Evolutionary conservation across 2,888 invertebrate genomes (phyloP).

Genomic region (Abscondita cerata): DNA sequence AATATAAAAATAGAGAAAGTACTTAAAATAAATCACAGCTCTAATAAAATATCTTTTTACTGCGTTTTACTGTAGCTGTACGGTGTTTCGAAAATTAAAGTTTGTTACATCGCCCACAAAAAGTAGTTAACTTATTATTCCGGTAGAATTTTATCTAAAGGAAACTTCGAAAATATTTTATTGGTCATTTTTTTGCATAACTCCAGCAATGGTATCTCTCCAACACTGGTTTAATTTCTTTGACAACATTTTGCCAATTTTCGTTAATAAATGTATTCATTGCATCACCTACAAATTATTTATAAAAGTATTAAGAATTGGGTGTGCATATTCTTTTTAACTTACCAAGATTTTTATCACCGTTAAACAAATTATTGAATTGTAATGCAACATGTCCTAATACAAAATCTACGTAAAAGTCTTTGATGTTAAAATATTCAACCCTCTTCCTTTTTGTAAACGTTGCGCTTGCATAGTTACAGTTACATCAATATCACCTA

Average conservation of each 20-base stretch:
- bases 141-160: constrained; percentile 64
- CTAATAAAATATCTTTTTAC: too few species aligned
- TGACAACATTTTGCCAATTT: constrained; percentile 75
- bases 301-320: too few species aligned
- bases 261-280: constrained; percentile 81
- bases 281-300: constrained; percentile 67
- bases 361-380: constrained; percentile 76
- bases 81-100: too few species aligned
- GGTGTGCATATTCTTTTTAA: neutral
- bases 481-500: constrained; percentile 72
- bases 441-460: constrained; percentile 59
- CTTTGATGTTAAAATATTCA: constrained; percentile 68
- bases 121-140: too few species aligned
- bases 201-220: constrained; percentile 67
- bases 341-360: constrained; percentile 70
- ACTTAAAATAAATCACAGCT: too few species aligned
- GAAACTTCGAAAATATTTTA: constrained; percentile 66
- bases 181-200: constrained; percentile 67
- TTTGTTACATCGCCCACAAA: too few species aligned
- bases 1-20: too few species aligned
- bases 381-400: constrained; percentile 70
- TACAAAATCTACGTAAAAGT: constrained; percentile 71
- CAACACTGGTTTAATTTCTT: constrained; percentile 74
- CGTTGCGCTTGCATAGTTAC: constrained; percentile 68
- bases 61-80: too few species aligned